Conservation (phyloP, 2,797 vertebrate species). For the Xenentodon cancila region DNA sequence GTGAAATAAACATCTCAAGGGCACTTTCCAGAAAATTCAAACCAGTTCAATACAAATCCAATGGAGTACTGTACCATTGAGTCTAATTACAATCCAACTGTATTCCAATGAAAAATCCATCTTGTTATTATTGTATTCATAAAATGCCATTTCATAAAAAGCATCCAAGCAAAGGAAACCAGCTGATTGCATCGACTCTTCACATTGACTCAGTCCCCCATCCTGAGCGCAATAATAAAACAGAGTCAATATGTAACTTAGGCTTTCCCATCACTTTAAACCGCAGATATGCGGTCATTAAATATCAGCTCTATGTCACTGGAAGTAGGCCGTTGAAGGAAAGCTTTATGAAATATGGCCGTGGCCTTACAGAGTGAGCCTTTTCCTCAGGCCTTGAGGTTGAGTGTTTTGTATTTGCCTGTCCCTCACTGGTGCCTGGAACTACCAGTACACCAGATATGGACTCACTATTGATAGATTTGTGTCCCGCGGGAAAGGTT, state of each 20-base stretch:
- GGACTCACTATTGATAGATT: constrained; percentile 65
- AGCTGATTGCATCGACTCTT: no score
- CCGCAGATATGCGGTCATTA: constrained; percentile 15
- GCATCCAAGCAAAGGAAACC: no score
- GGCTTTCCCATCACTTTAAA: constrained; percentile 25
- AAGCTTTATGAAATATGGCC: constrained; percentile 48
- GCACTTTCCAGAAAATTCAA: no score
- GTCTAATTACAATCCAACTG: no score
- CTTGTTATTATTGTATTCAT: no score
- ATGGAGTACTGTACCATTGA: no score
- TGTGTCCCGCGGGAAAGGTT: constrained; percentile 67
- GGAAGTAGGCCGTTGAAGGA: not conserved
- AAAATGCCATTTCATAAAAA: no score
- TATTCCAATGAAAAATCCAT: no score
- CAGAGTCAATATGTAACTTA: not conserved
- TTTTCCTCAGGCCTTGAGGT: constrained; percentile 43
- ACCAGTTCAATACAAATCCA: no score
- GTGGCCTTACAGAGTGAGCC: constrained; percentile 49
- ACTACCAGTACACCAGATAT: constrained; percentile 60
- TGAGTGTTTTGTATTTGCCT: constrained; percentile 59
- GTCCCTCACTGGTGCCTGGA: constrained; percentile 56
- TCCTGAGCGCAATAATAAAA: not conserved
- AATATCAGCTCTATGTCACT: constrained; percentile 34
- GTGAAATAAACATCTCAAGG: not conserved
- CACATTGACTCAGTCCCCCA: no score